phyloP scores from a whole-genome alignment of 2,888 invertebrate species.

The Cactoblastis cactorum region DNA sequence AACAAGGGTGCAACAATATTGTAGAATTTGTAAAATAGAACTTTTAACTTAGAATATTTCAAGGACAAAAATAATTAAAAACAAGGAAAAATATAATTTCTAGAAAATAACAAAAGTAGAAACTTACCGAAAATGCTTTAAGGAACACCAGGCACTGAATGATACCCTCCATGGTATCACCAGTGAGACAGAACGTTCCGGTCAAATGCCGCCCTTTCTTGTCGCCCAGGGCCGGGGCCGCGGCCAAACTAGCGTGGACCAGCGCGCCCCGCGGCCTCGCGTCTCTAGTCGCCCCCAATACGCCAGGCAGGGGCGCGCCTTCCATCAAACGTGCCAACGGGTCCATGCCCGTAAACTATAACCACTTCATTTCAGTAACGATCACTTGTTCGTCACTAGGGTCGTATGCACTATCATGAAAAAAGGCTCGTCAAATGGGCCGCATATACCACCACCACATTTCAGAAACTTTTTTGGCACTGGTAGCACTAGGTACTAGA shows the following conservation, averaged over 20 bases:
- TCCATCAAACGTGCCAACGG: constrained; percentile 90
- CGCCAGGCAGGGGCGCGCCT: constrained; percentile 82
- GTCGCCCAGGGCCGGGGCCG: constrained; percentile 83
- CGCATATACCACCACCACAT: constrained; percentile 3
- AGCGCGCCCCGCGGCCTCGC: constrained; percentile 84
- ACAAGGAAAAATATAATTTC: background rate
- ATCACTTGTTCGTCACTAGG: constrained; percentile 13
- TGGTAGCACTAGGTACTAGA: constrained; percentile 6
- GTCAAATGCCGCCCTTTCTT: constrained; percentile 90
- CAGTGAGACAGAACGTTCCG: constrained; percentile 93
- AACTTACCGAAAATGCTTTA: constrained; percentile 95
- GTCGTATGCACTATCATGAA: background rate
- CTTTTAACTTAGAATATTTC: no score
- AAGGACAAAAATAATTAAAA: background rate
- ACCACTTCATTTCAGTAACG: constrained; percentile 31
- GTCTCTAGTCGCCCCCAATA: constrained; percentile 74
- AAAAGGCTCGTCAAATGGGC: background rate
- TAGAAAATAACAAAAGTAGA: background rate
- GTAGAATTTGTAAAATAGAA: no score
- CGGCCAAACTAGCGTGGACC: constrained; percentile 87
- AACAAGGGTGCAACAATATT: no score
- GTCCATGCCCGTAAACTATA: constrained; percentile 81
- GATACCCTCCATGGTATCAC: constrained; percentile 96
- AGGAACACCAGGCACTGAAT: constrained; percentile 95
- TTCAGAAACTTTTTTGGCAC: constrained; percentile 16